These are phyloP conservation scores for Hucho hucho DNA, from an alignment of 2,113 vertebrate genomes.

Conservation along the genomic window DNA sequence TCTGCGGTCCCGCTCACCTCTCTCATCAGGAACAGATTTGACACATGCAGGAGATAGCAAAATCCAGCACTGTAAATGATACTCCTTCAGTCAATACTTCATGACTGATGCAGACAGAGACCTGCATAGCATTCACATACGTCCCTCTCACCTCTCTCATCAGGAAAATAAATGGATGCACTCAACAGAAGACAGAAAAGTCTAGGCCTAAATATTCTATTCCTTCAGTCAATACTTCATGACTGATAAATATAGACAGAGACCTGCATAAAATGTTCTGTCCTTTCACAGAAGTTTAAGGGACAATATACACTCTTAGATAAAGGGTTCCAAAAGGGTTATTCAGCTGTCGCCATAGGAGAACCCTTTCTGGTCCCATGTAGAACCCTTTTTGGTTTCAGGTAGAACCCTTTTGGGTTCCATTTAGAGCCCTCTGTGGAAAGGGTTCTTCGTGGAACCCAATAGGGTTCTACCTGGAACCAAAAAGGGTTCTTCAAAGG, in stretches of 20 bases:
- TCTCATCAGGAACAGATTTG: not conserved
- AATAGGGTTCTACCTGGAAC: too few relatives aligned
- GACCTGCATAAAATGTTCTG: not conserved
- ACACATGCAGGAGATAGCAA: too few relatives aligned
- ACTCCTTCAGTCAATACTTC: too few relatives aligned
- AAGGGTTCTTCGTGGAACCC: too few relatives aligned
- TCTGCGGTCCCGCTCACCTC: not conserved
- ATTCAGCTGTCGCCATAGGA: not conserved
- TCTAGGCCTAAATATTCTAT: not conserved
- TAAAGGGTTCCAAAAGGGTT: not conserved
- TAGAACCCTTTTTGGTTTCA: too few relatives aligned
- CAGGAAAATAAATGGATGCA: not conserved
- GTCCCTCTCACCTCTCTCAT: not conserved
- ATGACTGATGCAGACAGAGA: too few relatives aligned
- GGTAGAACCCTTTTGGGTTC: too few relatives aligned
- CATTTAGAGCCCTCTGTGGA: too few relatives aligned
- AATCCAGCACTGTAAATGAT: too few relatives aligned
- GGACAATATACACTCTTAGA: not conserved
- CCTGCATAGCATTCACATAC: not conserved
- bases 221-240: not conserved
- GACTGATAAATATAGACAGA: conserved; percentile 12
- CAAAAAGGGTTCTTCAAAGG: too few relatives aligned
- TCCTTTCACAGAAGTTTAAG: not conserved
- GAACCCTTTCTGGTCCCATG: not conserved
- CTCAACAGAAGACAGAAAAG: not conserved